Base-by-base conservation (phyloP, 2,113 vertebrate species). In the Prietella phreatophila region DNA sequence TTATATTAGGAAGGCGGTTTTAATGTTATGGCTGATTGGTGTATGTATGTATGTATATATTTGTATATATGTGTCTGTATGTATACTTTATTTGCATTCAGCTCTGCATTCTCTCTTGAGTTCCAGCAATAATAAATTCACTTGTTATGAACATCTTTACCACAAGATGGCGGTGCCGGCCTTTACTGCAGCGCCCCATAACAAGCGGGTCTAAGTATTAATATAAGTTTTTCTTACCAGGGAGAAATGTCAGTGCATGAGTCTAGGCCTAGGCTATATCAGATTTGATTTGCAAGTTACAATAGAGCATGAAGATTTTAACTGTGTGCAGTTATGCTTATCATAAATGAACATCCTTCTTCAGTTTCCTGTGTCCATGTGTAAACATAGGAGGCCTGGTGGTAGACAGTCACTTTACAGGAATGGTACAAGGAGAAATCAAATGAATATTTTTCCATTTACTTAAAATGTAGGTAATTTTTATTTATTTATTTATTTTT, bases 131-230 rank as follows among this genome's bases (percentile, higher is more conserved):
- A 47, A 47, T 47, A 47, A 47, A 47, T 56, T 55, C 0, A 6
- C 36, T 60, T 36, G 91, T 89, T 87, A 20, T 90, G 50, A 61
- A 5, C 8, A 0, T 0, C 1, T 65, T 17, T 25, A 0, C 92
- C 95, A 92, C 92, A 85, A 92, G 94, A 47, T 93, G 95, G 91
- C 19, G 90, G 67, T 63, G 87, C 33, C 88, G 69, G 61, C 86
- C 58, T 83, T 80, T 30, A 53, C 19, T 86, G 27, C 6, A 85
- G 4, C 3, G 25, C 22, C 25, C 20, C 22, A 25, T 75, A 20
- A 30, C 0, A 50, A 20, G 63, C 65, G 33, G 25, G 27, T 53
- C 30, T 19, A 8, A 30, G 27, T 13, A 5, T 33, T 50, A 50
- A 6, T 47, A 47, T 47, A 47, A 17, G 2, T 11, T 67, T n/a